Percentiles rank a stretch among this genome's conserved stretches.
Conservation (phyloP, 2,797 vertebrate species). For the Helarctos malayanus region DNA sequence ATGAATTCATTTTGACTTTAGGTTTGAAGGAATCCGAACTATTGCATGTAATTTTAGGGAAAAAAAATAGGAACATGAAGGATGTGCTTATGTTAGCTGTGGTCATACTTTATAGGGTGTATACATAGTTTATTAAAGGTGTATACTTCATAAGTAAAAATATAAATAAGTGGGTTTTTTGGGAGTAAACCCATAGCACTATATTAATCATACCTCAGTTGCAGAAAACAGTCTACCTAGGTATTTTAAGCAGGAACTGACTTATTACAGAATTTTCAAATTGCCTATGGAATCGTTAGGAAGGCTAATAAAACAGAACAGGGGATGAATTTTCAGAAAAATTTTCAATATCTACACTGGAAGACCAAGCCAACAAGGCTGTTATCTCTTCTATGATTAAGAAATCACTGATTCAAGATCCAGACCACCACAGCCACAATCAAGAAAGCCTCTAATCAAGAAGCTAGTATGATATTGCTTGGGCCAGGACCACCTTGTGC, state of each 20-base stretch:
- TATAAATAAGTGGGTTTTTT: not conserved
- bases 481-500: not conserved
- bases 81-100: not conserved
- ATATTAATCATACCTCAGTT: not conserved
- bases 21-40: not conserved
- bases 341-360: not conserved
- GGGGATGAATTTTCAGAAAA: not conserved
- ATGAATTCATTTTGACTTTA: not conserved
- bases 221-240: not conserved
- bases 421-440: not conserved
- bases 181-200: not conserved
- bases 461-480: not conserved
- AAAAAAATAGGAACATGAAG: not conserved
- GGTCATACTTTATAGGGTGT: not conserved
- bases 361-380: not conserved
- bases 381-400: not conserved
- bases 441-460: not conserved
- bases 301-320: not conserved
- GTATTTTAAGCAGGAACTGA: not conserved
- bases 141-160: not conserved
- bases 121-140: not conserved
- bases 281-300: not conserved
- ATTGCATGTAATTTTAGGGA: not conserved
- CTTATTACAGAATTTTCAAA: not conserved
- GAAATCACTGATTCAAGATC: not conserved